These are phyloP conservation scores for Perca fluviatilis DNA, from an alignment of 2,113 vertebrate genomes.

Conservation along the genomic window DNA sequence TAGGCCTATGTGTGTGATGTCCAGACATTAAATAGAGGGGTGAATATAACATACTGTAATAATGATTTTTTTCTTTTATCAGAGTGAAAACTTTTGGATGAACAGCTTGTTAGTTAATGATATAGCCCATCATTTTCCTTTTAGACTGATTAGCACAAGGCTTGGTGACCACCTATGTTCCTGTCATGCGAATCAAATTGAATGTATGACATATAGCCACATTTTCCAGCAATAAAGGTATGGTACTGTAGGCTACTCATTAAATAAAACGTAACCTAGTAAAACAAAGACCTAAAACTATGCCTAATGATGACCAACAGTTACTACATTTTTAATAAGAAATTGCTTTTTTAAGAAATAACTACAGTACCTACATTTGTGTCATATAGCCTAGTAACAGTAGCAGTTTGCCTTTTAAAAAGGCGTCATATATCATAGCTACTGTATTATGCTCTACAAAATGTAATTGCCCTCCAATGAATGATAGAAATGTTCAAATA, in stretches of 20 bases:
- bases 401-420: too few species aligned
- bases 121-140: not conserved
- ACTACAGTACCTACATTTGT: not conserved
- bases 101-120: conserved; percentile 5
- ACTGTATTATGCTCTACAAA: not conserved
- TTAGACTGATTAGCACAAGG: not conserved
- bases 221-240: not conserved
- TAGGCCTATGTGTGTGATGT: conserved; percentile 1
- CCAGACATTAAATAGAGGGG: not conserved
- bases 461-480: not conserved
- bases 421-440: not conserved
- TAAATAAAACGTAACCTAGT: not conserved
- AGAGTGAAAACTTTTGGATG: not conserved
- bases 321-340: not conserved
- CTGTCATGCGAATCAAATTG: not conserved
- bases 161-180: not conserved
- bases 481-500: not conserved
- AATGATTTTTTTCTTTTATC: not conserved
- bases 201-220: not conserved
- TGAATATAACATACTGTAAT: not conserved
- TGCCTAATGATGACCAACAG: not conserved
- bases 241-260: not conserved
- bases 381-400: not conserved
- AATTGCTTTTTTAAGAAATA: not conserved
- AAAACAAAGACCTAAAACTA: not conserved